Conservation (phyloP, 1,140 invertebrate species). For the Aradophagus sp. region DNA sequence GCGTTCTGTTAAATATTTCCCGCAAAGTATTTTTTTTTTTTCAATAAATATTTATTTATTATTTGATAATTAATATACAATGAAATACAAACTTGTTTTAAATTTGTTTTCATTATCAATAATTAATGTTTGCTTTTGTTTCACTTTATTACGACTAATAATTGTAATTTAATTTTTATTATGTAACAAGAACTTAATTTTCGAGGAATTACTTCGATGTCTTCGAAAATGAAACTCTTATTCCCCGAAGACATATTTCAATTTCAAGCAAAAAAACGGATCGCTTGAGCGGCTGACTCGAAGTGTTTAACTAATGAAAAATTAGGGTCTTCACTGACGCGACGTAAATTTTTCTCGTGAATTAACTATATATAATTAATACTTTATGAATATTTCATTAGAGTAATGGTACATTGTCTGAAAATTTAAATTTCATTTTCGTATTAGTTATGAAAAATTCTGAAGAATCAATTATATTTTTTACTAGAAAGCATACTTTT, state of each 20-base stretch:
- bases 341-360: conserved; percentile 24
- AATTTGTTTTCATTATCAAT: too few relatives aligned
- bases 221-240: conserved; percentile 45
- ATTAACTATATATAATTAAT: conserved; percentile 37
- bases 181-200: conserved; percentile 34
- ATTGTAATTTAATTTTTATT: too few relatives aligned
- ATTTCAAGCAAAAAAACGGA: conserved; percentile 51
- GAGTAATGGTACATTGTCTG: too few relatives aligned
- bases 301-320: conserved; percentile 56
- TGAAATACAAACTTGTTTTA: too few relatives aligned
- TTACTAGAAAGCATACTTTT: too few relatives aligned
- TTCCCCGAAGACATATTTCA: conserved; percentile 55
- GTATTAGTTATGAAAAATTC: too few relatives aligned
- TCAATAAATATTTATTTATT: too few relatives aligned
- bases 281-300: conserved; percentile 44
- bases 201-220: conserved; percentile 32
- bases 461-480: too few relatives aligned
- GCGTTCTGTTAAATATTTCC: conserved; percentile 27
- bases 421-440: too few relatives aligned
- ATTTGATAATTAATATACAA: too few relatives aligned
- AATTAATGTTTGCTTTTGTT: too few relatives aligned
- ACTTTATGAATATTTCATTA: conserved; percentile 12
- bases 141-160: too few relatives aligned
- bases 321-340: conserved; percentile 30
- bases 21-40: neutral